These are phyloP conservation scores for Agriopis aurantiaria DNA, from an alignment of 2,888 invertebrate genomes.

Conservation along the genomic window DNA sequence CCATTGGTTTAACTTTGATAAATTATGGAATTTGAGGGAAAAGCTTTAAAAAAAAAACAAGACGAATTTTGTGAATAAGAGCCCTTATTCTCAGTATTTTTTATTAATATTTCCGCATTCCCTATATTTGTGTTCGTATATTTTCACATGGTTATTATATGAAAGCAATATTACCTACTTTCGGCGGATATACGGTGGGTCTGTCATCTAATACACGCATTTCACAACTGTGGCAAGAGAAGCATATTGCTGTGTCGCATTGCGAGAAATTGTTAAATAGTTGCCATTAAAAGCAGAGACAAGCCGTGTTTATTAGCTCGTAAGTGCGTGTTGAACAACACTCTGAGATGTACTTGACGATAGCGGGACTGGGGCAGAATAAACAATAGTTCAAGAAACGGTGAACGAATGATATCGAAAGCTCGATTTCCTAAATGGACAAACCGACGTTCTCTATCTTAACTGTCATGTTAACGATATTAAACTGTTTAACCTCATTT, in stretches of 20 bases:
- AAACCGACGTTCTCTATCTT: conserved; percentile 45
- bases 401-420: conserved; percentile 43
- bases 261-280: conserved; percentile 60
- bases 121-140: too few species aligned
- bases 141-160: not conserved
- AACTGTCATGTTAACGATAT: conserved; percentile 34
- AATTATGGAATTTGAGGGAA: too few species aligned
- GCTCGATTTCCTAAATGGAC: conserved; percentile 48
- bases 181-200: too few species aligned
- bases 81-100: too few species aligned
- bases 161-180: not conserved
- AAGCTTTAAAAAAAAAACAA: too few species aligned
- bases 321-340: conserved; percentile 44
- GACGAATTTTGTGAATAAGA: too few species aligned
- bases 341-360: conserved; percentile 62
- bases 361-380: conserved; percentile 56
- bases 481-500: conserved; percentile 15
- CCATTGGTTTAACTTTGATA: too few species aligned
- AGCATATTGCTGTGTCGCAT: conserved; percentile 59
- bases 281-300: conserved; percentile 50
- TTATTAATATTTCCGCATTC: too few species aligned
- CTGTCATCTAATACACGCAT: not conserved
- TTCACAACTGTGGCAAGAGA: too few species aligned
- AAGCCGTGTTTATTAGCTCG: conserved; percentile 64
- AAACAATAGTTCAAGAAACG: not conserved